Evolutionary conservation across 1,140 invertebrate species (phyloP).

Genomic region (Harpegnathos saltator): DNA sequence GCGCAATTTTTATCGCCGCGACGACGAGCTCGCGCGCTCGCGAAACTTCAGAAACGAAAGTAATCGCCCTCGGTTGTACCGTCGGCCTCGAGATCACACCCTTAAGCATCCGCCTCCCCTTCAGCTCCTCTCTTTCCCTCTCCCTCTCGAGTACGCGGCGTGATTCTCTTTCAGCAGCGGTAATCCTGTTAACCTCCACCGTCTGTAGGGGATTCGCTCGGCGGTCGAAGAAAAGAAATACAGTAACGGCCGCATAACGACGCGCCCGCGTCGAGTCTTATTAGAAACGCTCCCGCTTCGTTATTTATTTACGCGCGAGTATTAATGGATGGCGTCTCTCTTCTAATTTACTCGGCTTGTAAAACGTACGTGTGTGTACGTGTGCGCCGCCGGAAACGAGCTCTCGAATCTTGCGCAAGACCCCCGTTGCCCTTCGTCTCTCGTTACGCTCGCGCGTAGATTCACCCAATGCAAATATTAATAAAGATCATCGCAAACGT

Average conservation of each 20-base stretch:
- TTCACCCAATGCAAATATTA: conserved; percentile 10
- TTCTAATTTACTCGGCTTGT: not conserved
- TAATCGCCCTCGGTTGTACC: conserved; percentile 48
- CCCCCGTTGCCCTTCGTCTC: too few species aligned
- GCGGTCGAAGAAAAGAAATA: not conserved
- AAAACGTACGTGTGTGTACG: too few species aligned
- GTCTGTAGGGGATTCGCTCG: not conserved
- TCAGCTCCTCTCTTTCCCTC: not conserved
- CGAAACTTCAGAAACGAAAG: conserved; percentile 43
- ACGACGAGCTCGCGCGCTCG: conserved; percentile 24
- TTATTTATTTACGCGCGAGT: not conserved
- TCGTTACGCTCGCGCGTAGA: not conserved
- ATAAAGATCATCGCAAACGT: not conserved
- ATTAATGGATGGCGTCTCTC: not conserved
- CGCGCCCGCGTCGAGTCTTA: conserved; percentile 1
- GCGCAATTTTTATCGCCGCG: conserved; percentile 50
- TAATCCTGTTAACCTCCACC: conserved; percentile 45
- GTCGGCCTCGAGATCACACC: conserved; percentile 18
- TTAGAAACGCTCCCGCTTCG: not conserved
- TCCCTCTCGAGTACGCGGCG: conserved; percentile 13
- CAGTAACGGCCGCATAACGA: not conserved
- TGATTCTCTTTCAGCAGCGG: conserved; percentile 25
- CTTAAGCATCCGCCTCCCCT: conserved; percentile 13
- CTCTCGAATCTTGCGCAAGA: conserved; percentile 5
- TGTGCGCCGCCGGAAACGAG: not conserved